Base-by-base conservation (phyloP, 2,888 invertebrate genomes). In the Dynastes hyllus region DNA sequence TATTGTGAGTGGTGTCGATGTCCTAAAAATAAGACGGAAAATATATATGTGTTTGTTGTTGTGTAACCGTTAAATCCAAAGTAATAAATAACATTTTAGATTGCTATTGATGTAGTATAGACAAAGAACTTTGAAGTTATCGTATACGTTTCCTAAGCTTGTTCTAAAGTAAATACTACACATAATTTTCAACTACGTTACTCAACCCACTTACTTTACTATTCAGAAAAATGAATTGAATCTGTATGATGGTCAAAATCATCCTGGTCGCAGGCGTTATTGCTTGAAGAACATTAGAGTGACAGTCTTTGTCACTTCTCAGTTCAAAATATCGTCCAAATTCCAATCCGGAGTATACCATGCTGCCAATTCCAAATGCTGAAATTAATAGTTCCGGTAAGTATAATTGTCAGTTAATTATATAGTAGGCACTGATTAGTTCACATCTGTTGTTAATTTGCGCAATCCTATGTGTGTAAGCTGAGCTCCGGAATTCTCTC, bases 211-310 rank as follows among this genome's bases (percentile, higher is more conserved):
- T 90, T 87, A 97, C 97, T 94, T 98, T 97, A 88, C 97, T 97
- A 89, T 98, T 98, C 80, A 98, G 93, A 91, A 98, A 98, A 89
- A 98, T 97, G 90, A 98, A 98, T 90, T 98, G 98, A 94, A 98
- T 97, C 90, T 98, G 98, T 86, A 97, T 95, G 89, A 98, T 98
- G 86, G 97, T 98, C 90, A 98, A 98, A 77, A 96, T 95, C 95
- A 98, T 97, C 83, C 97, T 92, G 0, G 97, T 95, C 4, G 97
- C 95, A 0, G 98, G 98, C 2, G 97, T 96, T 75, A 98, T 90
- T 0, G 97, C 97, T 79, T 96, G 91, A 85, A 98, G 92, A 58
- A 97, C 94, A 88, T 97, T 97, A 90, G 45, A 45, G 45, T 97
- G 96, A 87, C 98, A 98, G 45, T 45, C 45, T 87, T 96, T 96